Evolutionary conservation across 1,140 invertebrate species (phyloP), one percentile per base, ranked within the genome.

Genomic region (Eciton burchellii): DNA sequence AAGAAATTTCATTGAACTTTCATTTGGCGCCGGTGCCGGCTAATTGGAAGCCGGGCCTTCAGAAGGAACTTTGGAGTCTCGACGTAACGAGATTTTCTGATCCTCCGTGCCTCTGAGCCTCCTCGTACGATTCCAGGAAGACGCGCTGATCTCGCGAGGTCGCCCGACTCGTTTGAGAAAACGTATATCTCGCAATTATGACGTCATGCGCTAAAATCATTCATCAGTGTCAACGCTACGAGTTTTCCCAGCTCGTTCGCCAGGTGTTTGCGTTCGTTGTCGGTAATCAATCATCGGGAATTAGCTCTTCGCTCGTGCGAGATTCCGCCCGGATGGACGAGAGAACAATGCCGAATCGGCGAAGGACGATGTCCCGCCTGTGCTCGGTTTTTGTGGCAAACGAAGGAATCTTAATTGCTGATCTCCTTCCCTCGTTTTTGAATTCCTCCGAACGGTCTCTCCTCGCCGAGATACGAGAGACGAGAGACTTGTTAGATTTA

Each of bases 201-300:
- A 79, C 74, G 56, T 79, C 74, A 79, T 57, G 35, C 63, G 63
- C 74, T 70, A 43, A 79, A 79, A 79, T 79, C 63, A 79, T 79
- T 79, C 63, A 79, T 79, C 74, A 79, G 74, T 66, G 74, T 79
- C 74, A 45, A 79, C 63, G 60, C 62, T 24, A 24, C 21, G 47
- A 12, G 12, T 68, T 79, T 79, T 79, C 41, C 63, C 29, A 57
- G 35, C 12, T 66, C 47, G 52, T 9, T 52, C 72, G 72, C 45
- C 29, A 35, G 16, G 29, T 63, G 29, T 76, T 57, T 11, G 56
- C 70, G 71, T 73, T 74, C 62, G 63, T 79, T 49, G 29, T 19
- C 60, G 74, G 74, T 45, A 29, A 79, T 79, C 74, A 79, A 79
- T 79, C 74, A 68, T 79, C 63, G 24, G 49, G 45, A 79, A 79